Percentiles rank a stretch among this genome's conserved stretches.
Evolutionary conservation across 2,113 vertebrate genomes (phyloP).

Genomic region (Calidris pygmaea): DNA sequence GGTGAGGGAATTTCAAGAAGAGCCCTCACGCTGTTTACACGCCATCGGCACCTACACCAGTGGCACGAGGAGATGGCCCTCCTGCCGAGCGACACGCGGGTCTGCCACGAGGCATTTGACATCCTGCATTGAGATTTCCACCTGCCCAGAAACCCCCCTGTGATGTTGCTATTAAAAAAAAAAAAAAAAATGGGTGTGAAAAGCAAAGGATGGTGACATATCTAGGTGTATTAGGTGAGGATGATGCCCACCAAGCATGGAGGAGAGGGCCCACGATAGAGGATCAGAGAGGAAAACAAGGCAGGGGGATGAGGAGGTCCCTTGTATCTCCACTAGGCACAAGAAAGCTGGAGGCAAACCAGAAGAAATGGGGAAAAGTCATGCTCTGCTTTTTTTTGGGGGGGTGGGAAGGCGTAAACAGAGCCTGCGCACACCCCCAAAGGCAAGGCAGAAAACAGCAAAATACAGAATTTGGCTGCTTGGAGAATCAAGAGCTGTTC

Average conservation of each 20-base stretch:
- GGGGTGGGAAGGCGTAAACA: neutral
- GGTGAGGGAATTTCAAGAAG: neutral
- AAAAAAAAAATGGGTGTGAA: neutral
- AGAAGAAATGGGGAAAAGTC: neutral
- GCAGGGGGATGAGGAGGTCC: fast-evolving
- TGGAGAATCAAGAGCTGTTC: neutral
- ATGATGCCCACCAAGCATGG: fast-evolving
- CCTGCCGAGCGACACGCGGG: fast-evolving
- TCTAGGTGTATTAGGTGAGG: fast-evolving
- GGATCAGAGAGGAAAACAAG: neutral
- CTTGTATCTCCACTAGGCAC: fast-evolving
- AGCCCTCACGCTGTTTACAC: fast-evolving
- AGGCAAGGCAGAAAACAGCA: neutral
- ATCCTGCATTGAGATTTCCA: fast-evolving
- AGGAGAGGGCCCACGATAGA: neutral
- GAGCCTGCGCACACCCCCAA: neutral
- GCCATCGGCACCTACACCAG: neutral
- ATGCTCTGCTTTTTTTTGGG: neutral
- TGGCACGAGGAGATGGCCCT: fast-evolving
- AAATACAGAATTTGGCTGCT: neutral
- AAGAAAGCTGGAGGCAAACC: neutral
- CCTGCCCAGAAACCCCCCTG: neutral
- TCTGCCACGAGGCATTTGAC: fast-evolving
- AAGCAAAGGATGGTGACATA: neutral
- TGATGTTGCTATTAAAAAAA: neutral